phyloP scores from a whole-genome alignment of 2,113 vertebrate genomes.

The Prolemur simus region DNA sequence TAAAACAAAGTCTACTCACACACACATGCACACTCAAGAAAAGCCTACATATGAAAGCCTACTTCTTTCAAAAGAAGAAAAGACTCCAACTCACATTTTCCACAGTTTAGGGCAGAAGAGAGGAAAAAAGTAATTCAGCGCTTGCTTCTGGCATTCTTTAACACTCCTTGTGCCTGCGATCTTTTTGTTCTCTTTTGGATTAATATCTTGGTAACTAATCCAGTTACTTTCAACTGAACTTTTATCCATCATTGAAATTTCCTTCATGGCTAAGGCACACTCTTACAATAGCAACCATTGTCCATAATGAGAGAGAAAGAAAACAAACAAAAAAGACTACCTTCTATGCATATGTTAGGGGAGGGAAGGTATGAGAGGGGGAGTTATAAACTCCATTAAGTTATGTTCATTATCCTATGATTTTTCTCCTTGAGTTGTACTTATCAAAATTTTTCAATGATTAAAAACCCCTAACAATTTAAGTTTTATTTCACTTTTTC shows the following conservation, averaged over 20 bases:
- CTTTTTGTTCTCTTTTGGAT: background rate
- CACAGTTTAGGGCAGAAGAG: background rate
- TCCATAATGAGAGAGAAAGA: background rate
- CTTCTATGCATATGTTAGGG: background rate
- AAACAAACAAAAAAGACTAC: background rate
- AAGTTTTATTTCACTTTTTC: background rate
- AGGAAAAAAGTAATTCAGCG: background rate
- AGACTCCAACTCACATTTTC: background rate
- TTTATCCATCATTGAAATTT: background rate
- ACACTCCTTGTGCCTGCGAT: background rate
- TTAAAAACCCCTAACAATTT: constrained; percentile 3
- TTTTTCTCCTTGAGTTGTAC: background rate
- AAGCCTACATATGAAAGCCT: background rate
- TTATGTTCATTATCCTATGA: background rate
- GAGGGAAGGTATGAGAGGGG: background rate
- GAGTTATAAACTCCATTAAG: background rate
- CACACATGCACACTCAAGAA: background rate
- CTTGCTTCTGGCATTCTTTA: background rate
- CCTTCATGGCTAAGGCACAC: background rate
- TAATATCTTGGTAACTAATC: background rate
- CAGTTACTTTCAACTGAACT: background rate
- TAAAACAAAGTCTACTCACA: background rate
- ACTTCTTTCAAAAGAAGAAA: constrained; percentile 16
- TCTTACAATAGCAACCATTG: background rate
- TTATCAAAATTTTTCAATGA: background rate